Base-by-base conservation (phyloP, 2,797 vertebrate species). In the Acanthurus lineatus region DNA sequence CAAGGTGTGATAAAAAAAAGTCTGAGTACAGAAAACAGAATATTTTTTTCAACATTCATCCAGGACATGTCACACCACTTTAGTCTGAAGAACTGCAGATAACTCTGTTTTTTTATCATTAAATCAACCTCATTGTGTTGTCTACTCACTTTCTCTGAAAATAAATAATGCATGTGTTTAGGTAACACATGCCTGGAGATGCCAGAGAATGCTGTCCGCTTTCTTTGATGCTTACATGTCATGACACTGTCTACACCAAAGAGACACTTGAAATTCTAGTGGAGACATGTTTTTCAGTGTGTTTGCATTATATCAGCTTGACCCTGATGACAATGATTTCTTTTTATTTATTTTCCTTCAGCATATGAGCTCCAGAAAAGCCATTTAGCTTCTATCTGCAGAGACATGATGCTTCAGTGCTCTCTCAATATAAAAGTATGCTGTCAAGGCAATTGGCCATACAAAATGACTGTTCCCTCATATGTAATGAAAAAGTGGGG, bases 151-250 rank as follows among this genome's bases (percentile, higher is more conserved):
- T 78, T 15, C 17, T 49, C 48, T 51, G 12, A 54, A 72, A 47
- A 79, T 82, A 35, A 77, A 79, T 85, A 83, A 79, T 69, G 35
- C 38, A 81, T 65, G 56, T 54, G 45, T 66, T 84, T 19, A 49
- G 20, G 44, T 67, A 56, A 38, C 59, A 76, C 38, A 32, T 66
- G 17, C 64, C 73, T 35, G 20, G 63, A 59, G 40, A 74, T 76
- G 52, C 48, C 6, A 6, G 44, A 64, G 48, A 69, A 56, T 22
- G 38, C 9, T 49, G 69, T 62, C 56, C 73, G 45, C 60, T 70
- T 40, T 20, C 22, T 57, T 76, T 76, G 74, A 74, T 61, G 19
- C 54, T 64, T 25, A 70, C 53, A n/a, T 56, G 15, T 52, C 44
- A 54, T 58, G 70, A 63, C 35, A 32, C 14, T 20, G 2, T 70